Percentiles rank a stretch among this genome's conserved stretches.
Evolutionary conservation across 2,888 invertebrate species (phyloP).

Genomic region (Eristalis pertinax): DNA sequence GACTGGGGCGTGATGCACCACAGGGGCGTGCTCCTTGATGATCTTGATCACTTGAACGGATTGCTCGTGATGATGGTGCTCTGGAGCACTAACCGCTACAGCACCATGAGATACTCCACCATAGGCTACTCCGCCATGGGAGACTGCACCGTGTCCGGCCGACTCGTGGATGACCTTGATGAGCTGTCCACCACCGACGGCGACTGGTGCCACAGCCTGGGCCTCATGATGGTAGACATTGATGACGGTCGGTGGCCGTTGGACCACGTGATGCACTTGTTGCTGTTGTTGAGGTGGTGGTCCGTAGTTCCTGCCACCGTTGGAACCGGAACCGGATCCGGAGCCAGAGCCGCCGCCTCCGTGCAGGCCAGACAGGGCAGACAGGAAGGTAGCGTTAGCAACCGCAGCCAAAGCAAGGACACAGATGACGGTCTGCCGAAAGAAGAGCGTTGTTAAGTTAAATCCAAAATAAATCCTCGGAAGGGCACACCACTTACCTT

Average conservation of each 20-base stretch:
- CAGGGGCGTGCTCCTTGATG: slow-evolving; percentile 7
- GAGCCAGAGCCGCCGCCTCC: neutral
- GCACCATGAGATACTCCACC: slow-evolving; percentile 5
- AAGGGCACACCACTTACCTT: slow-evolving; percentile 33
- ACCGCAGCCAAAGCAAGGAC: slow-evolving; percentile 49
- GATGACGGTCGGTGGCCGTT: slow-evolving; percentile 5
- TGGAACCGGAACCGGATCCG: neutral
- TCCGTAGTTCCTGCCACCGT: neutral
- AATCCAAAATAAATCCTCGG: neutral
- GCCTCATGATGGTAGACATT: slow-evolving; percentile 44
- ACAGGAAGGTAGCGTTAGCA: slow-evolving; percentile 36
- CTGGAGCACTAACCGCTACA: neutral
- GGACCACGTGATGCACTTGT: neutral
- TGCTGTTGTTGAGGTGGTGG: slow-evolving; percentile 16
- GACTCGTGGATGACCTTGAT: slow-evolving; percentile 45
- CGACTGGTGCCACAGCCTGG: neutral
- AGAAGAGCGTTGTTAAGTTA: neutral
- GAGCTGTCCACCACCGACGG: slow-evolving; percentile 1
- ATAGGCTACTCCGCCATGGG: slow-evolving; percentile 4
- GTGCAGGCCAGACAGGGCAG: neutral
- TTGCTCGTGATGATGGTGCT: neutral
- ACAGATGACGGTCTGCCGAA: slow-evolving; percentile 50
- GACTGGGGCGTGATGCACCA: slow-evolving; percentile 4
- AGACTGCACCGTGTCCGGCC: neutral
- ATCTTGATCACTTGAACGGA: slow-evolving; percentile 20